Evolutionary conservation across 2,113 vertebrate species (phyloP), one percentile per base, ranked within the genome.

Genomic region (Psittacus erithacus): DNA sequence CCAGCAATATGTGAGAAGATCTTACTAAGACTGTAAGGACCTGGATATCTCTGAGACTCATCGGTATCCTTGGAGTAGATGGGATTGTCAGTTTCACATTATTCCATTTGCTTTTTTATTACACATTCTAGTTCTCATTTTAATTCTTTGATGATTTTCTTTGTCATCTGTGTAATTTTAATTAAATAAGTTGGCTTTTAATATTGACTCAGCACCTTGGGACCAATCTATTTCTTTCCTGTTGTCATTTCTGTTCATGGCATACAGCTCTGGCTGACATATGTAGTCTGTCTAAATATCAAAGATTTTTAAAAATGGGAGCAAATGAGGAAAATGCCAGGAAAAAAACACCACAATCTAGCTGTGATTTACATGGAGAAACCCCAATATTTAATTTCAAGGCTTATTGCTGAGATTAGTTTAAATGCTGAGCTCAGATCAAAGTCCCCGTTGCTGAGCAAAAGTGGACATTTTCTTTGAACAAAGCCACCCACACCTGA

Each of bases 241-340:
- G 15, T 90, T 80, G 35, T 91, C 57, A 79, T 86, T 95, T 95
- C 60, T 91, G 62, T 71, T 65, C 68, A 10, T 87, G 83, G 86
- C 69, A 84, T 47, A 74, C 67, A 92, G 62, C 64, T 93, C 59
- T 92, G 76, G 64, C 68, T 96, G 82, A 94, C 85, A 86, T 86
- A 88, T 47, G 46, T 71, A 75, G 55, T 70, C 76, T 86, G 55
- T 86, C 55, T 94, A 92, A 95, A 93, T 96, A 92, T 68, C 82
- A 96, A 82, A 91, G 92, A 24, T 81, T 92, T 93, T 75, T 64
- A 7, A 78, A 85, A 94, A 64, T 62, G 20, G 28, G 57, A 90
- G 8, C 17, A 95, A 92, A 86, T 0, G 18, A 90, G 31, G 24
- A 80, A 96, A 88, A 96, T 93, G 43, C 83, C 82, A 86, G 33